Conservation (phyloP, 2,888 invertebrate species). For the Microctonus aethiopoides region DNA sequence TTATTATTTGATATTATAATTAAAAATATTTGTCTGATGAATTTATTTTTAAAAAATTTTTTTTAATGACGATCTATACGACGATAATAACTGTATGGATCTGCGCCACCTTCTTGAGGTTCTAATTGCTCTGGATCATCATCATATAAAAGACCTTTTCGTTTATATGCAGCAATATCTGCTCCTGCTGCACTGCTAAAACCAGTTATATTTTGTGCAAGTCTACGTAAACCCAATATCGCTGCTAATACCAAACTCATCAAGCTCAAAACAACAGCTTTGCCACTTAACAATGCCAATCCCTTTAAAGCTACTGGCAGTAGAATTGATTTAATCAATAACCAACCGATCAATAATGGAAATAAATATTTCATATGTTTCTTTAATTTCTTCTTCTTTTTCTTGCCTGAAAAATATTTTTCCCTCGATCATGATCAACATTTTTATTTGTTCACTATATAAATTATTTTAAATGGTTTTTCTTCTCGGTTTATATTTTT, state of each 20-base stretch:
- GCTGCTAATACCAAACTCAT: constrained; percentile 73
- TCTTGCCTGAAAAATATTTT: constrained; percentile 12
- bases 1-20: not conserved
- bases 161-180: constrained; percentile 48
- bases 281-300: constrained; percentile 75
- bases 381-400: constrained; percentile 24
- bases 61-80: constrained; percentile 46
- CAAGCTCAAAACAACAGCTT: constrained; percentile 69
- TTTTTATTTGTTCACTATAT: not conserved
- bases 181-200: constrained; percentile 28
- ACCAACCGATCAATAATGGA: constrained; percentile 73
- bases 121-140: constrained; percentile 35
- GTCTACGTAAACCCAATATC: constrained; percentile 72
- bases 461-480: not conserved
- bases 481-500: too few species aligned
- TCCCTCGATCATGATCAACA: constrained; percentile 7
- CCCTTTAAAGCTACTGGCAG: constrained; percentile 77
- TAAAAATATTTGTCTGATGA: not conserved
- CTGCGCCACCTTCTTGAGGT: constrained; percentile 53
- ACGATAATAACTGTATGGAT: constrained; percentile 59
- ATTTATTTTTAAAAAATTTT: constrained; percentile 2
- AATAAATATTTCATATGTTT: constrained; percentile 71
- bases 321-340: constrained; percentile 76
- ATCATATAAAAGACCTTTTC: constrained; percentile 54
- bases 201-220: constrained; percentile 58